Evolutionary conservation across 2,888 invertebrate genomes (phyloP).

Genomic region (Microctonus brassicae): DNA sequence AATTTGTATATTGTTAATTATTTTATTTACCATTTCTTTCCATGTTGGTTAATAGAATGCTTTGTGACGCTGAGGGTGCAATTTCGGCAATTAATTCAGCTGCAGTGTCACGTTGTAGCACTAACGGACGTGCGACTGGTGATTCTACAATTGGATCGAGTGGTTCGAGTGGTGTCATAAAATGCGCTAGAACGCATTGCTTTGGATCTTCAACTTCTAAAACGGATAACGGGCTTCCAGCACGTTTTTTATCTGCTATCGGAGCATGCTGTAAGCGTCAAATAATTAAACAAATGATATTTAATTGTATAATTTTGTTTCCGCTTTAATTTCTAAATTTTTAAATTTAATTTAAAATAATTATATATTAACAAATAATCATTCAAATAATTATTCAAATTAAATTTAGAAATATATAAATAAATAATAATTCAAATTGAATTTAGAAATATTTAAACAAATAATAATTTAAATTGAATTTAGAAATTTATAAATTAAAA

Average conservation of each 20-base stretch:
- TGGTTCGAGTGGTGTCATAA: constrained; percentile 90
- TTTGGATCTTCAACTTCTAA: constrained; percentile 91
- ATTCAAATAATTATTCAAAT: too few relatives aligned
- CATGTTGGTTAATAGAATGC: constrained; percentile 92
- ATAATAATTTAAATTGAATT: too few relatives aligned
- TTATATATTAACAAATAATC: too few relatives aligned
- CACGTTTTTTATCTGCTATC: constrained; percentile 73
- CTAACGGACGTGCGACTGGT: constrained; percentile 83
- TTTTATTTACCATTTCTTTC: constrained; percentile 78
- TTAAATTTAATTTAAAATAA: too few relatives aligned
- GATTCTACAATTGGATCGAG: constrained; percentile 89
- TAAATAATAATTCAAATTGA: too few relatives aligned
- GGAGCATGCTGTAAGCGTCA: constrained; percentile 73
- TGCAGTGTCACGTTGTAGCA: constrained; percentile 83
- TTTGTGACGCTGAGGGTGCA: constrained; percentile 73
- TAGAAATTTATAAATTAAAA: not conserved
- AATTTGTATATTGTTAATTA: not conserved
- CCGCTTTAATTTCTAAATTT: too few relatives aligned
- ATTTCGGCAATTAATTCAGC: constrained; percentile 83
- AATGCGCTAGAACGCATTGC: constrained; percentile 86
- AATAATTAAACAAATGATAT: not conserved
- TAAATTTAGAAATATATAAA: too few relatives aligned
- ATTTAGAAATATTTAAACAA: too few relatives aligned
- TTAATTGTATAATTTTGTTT: not conserved
- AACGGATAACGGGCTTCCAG: constrained; percentile 77